These are phyloP conservation scores for Hydraecia micacea DNA, from an alignment of 2,888 invertebrate species.

Conservation along the genomic window DNA sequence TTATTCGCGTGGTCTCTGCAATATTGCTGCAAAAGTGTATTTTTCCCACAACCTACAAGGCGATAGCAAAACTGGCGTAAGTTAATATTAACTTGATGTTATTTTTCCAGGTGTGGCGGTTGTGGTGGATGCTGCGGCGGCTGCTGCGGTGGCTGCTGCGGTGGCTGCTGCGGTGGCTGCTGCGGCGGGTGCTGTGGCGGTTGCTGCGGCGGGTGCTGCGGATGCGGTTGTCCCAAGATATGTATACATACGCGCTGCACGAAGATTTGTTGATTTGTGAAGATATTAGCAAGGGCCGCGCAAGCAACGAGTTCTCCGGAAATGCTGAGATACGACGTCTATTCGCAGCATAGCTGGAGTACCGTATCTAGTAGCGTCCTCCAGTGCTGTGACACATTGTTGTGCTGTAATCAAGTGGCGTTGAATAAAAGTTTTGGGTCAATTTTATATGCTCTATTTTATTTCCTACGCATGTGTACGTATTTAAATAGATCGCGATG, in stretches of 20 bases:
- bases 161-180: background rate
- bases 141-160: conserved; percentile 16
- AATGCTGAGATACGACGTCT: conserved; percentile 54
- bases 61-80: background rate
- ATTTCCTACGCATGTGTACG: background rate
- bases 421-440: conserved; percentile 34
- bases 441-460: conserved; percentile 16
- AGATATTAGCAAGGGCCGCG: conserved; percentile 3
- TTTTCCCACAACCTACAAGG: background rate
- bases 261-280: conserved; percentile 50
- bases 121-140: conserved; percentile 42
- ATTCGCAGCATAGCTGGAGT: conserved; percentile 39
- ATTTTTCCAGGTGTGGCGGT: conserved; percentile 41
- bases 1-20: background rate
- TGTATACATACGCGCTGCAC: conserved; percentile 49
- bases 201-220: conserved; percentile 29
- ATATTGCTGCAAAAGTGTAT: background rate
- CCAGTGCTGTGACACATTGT: conserved; percentile 48
- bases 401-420: conserved; percentile 50
- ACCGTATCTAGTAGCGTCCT: conserved; percentile 27
- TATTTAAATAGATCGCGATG: background rate
- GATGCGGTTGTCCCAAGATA: conserved; percentile 50
- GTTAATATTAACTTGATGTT: background rate
- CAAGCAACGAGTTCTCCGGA: conserved; percentile 21
- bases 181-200: conserved; percentile 14